Evolutionary conservation across 2,113 vertebrate genomes (phyloP).

Genomic region (Microtus richardsoni): DNA sequence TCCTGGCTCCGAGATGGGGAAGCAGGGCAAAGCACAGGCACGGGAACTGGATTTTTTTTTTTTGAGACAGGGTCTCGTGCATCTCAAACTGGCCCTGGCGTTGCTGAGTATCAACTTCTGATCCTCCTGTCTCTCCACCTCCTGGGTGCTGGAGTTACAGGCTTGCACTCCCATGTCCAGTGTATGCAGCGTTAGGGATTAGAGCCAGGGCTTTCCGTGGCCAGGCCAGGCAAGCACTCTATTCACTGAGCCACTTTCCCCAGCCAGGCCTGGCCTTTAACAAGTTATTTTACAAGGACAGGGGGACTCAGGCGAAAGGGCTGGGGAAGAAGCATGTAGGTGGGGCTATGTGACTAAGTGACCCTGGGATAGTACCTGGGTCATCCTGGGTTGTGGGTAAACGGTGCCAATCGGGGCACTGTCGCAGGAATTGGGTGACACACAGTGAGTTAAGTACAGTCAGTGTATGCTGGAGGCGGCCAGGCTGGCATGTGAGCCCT

Average conservation of each 20-base stretch:
- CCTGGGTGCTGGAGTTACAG: background rate
- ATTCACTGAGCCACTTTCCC: background rate
- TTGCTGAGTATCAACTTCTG: background rate
- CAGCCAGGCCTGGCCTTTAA: background rate
- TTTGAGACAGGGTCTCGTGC: background rate
- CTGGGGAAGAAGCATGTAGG: no score
- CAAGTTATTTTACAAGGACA: background rate
- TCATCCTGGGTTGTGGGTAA: background rate
- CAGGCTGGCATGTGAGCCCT: rapidly evolving
- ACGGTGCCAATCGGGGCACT: background rate
- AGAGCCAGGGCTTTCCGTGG: background rate
- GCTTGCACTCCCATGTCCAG: no score
- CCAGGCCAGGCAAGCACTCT: background rate
- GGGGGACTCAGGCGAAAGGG: background rate
- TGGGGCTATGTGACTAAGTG: background rate
- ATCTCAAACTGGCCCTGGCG: no score
- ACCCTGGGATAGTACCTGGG: background rate
- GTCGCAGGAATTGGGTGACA: background rate
- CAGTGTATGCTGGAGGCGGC: background rate
- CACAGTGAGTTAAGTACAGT: rapidly evolving
- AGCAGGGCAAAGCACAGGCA: rapidly evolving
- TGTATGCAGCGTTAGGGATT: no score
- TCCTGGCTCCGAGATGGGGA: background rate
- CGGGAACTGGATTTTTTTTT: background rate
- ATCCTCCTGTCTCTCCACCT: background rate